phyloP scores from a whole-genome alignment of 2,113 vertebrate genomes.

The Prochilodus magdalenae region DNA sequence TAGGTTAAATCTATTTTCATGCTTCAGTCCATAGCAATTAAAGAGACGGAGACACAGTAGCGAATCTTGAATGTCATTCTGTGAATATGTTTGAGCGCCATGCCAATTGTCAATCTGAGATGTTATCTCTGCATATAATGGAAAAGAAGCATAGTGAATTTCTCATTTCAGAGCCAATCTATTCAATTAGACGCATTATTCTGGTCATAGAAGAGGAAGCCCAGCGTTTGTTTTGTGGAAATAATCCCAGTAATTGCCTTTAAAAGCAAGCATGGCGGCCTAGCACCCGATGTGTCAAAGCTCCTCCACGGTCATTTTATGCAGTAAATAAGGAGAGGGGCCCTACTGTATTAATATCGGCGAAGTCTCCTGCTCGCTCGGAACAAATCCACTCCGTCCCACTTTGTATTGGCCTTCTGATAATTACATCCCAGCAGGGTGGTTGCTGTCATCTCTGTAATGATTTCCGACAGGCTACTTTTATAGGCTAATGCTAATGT shows the following conservation, averaged over 20 bases:
- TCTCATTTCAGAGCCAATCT: slow-evolving; percentile 13
- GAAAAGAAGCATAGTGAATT: slow-evolving; percentile 4
- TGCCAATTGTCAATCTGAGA: slow-evolving; percentile 22
- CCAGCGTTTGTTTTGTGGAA: slow-evolving; percentile 22
- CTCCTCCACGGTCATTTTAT: neutral
- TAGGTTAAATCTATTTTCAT: slow-evolving; percentile 19
- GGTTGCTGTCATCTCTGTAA: slow-evolving; percentile 23
- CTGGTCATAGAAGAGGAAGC: neutral
- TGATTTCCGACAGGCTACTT: slow-evolving; percentile 1
- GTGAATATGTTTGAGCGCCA: neutral
- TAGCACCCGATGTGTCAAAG: neutral
- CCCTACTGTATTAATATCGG: neutral
- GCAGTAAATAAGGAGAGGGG: slow-evolving; percentile 23
- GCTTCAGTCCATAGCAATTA: slow-evolving; percentile 17
- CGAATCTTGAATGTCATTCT: slow-evolving; percentile 11
- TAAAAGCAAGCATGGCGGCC: slow-evolving; percentile 22
- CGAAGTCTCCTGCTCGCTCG: neutral
- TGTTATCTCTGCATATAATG: slow-evolving; percentile 15
- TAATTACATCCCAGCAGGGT: slow-evolving; percentile 40
- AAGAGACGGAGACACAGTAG: neutral
- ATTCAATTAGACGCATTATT: slow-evolving; percentile 31
- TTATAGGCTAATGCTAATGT: slow-evolving; percentile 1
- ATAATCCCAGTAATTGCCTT: slow-evolving; percentile 36
- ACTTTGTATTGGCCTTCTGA: slow-evolving; percentile 36
- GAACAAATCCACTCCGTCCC: slow-evolving; percentile 39